A percentile compares a stretch with the other conserved stretches of the same genome.
Conservation (phyloP, 2,113 vertebrate genomes). For the Sciurus niger region DNA sequence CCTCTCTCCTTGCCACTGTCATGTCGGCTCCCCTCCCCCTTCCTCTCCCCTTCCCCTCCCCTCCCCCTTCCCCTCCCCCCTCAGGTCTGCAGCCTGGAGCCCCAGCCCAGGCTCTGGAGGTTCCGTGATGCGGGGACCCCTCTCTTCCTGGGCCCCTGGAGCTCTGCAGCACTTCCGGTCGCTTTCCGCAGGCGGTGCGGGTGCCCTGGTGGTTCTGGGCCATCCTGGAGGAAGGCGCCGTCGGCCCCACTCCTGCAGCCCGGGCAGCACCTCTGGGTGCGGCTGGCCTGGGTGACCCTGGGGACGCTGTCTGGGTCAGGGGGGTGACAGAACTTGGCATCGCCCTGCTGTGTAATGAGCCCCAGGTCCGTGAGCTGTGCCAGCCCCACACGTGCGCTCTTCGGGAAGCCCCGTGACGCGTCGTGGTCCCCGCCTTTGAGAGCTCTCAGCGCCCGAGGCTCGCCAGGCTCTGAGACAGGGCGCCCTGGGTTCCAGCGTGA, state of each 20-base stretch:
- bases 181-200: no score
- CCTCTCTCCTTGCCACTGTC: conserved; percentile 87
- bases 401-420: background rate
- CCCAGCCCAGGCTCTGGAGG: no score
- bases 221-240: no score
- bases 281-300: background rate
- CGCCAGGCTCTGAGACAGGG: no score
- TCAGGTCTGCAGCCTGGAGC: no score
- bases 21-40: background rate
- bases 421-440: background rate
- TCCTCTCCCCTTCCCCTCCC: no score
- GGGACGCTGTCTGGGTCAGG: background rate
- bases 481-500: no score
- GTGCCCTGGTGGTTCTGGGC: no score
- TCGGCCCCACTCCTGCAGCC: no score
- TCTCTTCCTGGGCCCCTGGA: no score
- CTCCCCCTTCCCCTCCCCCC: accelerated
- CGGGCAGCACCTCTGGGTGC: background rate
- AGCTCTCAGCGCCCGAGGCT: background rate
- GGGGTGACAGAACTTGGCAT: background rate
- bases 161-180: no score
- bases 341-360: background rate
- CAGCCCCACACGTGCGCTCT: background rate
- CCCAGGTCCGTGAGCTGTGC: background rate
- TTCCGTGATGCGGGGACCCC: no score